Percentiles rank a stretch among this genome's conserved stretches.
Evolutionary conservation across 2,797 vertebrate genomes (phyloP).

Genomic region (Darevskia mixta): DNA sequence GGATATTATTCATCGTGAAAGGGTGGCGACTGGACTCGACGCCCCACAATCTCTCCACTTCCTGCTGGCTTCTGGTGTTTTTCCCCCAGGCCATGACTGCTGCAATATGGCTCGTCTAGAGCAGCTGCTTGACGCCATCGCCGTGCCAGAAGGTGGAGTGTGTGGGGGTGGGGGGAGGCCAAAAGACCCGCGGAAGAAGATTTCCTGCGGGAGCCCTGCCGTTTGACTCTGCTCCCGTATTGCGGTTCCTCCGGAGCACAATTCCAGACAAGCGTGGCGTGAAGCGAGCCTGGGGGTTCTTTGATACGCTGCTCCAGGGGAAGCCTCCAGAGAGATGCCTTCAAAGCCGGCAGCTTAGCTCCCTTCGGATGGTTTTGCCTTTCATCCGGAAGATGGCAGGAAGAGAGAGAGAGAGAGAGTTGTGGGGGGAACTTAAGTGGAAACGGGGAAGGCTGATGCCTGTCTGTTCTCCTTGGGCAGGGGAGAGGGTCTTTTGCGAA

Average conservation of each 20-base stretch:
- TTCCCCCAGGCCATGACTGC: background rate
- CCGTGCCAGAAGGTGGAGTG: background rate
- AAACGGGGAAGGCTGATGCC: no score
- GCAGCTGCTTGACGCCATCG: no score
- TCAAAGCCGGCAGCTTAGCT: slow-evolving; percentile 16
- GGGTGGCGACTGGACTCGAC: no score
- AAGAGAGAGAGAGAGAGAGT: background rate
- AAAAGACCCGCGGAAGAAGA: background rate
- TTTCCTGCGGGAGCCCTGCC: background rate
- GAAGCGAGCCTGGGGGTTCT: background rate
- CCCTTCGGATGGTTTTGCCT: background rate
- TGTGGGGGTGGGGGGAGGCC: no score
- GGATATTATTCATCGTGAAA: no score
- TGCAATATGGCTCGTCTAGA: background rate
- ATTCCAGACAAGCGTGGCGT: slow-evolving; percentile 1
- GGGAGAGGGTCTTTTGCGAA: no score
- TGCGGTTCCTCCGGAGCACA: background rate
- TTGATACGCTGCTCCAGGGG: slow-evolving; percentile 7
- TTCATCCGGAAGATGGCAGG: slow-evolving; percentile 21
- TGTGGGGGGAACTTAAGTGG: no score
- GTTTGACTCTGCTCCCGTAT: background rate
- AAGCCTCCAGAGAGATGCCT: background rate
- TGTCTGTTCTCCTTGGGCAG: background rate
- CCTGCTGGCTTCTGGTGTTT: background rate
- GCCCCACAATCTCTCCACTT: no score